Percentiles rank a stretch among this genome's conserved stretches.
Conservation (phyloP, 2,888 invertebrate species). For the Frankliniella intonsa region DNA sequence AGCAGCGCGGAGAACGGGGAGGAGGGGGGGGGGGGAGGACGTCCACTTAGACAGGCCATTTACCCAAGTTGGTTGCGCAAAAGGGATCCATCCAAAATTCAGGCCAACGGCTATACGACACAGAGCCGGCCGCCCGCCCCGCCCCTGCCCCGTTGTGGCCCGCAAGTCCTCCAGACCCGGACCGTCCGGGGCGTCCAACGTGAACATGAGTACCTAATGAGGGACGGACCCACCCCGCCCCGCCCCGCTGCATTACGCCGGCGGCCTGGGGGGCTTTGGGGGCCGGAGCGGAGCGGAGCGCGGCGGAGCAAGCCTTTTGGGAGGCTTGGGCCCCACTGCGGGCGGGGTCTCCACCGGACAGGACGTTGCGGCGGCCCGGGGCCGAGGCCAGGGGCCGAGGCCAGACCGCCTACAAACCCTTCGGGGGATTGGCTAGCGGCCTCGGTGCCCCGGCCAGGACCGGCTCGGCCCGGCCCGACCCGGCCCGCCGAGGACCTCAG, state of each 20-base stretch:
- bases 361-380: background rate
- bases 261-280: background rate
- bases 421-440: no score
- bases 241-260: no score
- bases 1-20: background rate
- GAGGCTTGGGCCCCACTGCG: background rate
- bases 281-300: background rate
- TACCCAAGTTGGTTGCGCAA: conserved; percentile 17
- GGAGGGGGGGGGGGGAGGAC: background rate
- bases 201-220: background rate
- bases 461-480: no score
- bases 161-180: background rate
- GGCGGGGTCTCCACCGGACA: background rate
- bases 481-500: no score
- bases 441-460: no score
- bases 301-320: background rate
- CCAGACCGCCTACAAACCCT: no score
- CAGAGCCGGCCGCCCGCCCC: background rate
- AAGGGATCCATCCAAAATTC: conserved; percentile 22
- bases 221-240: background rate
- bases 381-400: no score
- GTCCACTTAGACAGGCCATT: conserved; percentile 10
- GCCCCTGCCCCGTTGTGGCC: background rate
- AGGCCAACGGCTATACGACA: background rate
- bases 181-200: background rate